Percentiles rank a stretch among this genome's conserved stretches.
Conservation (phyloP, 1,140 invertebrate species). For the Zophobas morio region DNA sequence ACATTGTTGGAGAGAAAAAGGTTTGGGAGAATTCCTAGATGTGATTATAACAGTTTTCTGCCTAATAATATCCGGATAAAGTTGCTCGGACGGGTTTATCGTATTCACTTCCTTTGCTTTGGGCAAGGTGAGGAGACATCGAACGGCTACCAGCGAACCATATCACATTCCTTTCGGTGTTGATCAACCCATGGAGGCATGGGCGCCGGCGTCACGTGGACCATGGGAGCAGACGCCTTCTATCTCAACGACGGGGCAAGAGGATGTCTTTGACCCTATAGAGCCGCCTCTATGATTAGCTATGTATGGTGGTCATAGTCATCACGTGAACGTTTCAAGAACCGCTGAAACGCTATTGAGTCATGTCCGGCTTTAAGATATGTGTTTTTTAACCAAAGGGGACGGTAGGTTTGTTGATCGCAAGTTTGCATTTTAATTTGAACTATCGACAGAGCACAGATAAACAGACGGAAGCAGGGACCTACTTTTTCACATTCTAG, state of each 20-base stretch:
- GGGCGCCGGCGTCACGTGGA: not conserved
- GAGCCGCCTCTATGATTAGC: no score
- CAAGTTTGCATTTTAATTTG: no score
- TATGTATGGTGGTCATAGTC: no score
- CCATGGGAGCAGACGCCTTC: not conserved
- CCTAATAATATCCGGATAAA: slow-evolving; percentile 35
- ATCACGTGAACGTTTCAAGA: no score
- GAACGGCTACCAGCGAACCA: slow-evolving; percentile 45
- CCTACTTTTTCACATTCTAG: no score
- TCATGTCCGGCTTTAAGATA: no score
- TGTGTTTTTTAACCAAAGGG: no score
- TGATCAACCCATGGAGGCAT: not conserved
- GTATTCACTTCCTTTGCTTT: slow-evolving; percentile 50
- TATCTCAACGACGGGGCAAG: not conserved
- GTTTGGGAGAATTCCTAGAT: slow-evolving; percentile 8
- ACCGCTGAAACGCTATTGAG: no score
- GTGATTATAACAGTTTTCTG: slow-evolving; percentile 34
- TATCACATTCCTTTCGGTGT: slow-evolving; percentile 43
- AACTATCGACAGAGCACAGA: no score
- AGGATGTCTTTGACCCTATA: not conserved
- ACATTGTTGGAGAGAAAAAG: slow-evolving; percentile 3
- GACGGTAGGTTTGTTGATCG: no score
- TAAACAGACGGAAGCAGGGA: no score
- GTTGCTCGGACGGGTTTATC: slow-evolving; percentile 27
- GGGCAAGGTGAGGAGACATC: slow-evolving; percentile 52